These are phyloP conservation scores for Palloptera scutellata DNA, from an alignment of 2,888 invertebrate species.

Conservation along the genomic window DNA sequence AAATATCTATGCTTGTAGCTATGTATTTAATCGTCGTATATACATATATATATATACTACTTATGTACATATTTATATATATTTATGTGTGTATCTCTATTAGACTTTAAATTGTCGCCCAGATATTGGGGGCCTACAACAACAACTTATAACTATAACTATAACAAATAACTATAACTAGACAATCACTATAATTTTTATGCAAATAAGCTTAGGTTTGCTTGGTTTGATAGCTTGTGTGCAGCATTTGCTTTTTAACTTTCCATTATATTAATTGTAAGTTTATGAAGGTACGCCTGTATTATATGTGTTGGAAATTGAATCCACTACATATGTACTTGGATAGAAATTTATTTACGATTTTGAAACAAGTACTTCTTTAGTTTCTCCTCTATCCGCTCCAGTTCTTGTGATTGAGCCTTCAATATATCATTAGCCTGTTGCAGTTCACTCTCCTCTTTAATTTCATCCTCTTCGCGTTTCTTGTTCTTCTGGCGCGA, in stretches of 20 bases:
- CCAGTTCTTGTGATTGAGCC: constrained; percentile 13
- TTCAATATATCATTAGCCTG: constrained; percentile 28
- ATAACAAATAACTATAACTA: too few species aligned
- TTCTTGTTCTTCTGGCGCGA: constrained; percentile 58
- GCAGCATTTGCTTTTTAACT: too few species aligned
- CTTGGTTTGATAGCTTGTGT: too few species aligned
- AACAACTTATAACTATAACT: too few species aligned
- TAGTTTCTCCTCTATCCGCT: constrained; percentile 32
- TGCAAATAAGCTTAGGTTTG: too few species aligned
- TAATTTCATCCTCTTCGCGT: constrained; percentile 50
- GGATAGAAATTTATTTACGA: too few species aligned
- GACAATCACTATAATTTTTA: too few species aligned
- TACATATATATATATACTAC: constrained; percentile 13
- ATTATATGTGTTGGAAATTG: too few species aligned
- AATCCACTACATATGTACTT: constrained; percentile 5
- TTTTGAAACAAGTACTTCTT: background rate
- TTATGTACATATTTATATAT: constrained; percentile 14
- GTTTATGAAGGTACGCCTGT: too few species aligned
- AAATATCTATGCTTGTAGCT: too few species aligned
- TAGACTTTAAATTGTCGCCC: background rate
- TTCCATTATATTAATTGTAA: constrained; percentile 3
- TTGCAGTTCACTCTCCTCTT: constrained; percentile 29
- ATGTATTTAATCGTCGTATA: too few species aligned
- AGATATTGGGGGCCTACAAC: too few species aligned
- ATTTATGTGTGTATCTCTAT: background rate